Percentiles rank a stretch among this genome's conserved stretches.
phyloP scores from a whole-genome alignment of 2,113 vertebrate species.

The Dromaius novaehollandiae region DNA sequence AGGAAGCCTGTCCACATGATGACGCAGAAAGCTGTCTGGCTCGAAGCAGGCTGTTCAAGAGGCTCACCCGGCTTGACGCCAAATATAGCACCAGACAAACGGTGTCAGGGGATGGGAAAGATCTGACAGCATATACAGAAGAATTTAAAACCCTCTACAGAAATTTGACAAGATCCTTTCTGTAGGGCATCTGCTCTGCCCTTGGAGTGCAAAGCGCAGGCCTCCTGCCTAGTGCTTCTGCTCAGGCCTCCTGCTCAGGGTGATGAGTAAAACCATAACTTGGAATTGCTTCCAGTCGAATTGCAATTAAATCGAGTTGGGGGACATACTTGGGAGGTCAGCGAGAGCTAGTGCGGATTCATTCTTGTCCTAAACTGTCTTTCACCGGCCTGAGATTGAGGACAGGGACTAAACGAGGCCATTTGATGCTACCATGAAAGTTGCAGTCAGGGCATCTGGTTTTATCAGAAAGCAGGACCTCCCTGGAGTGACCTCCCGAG shows the following conservation, averaged over 20 bases:
- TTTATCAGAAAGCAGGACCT: neutral
- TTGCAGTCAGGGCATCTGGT: neutral
- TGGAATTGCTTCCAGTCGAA: neutral
- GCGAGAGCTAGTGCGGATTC: neutral
- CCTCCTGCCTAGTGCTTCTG: neutral
- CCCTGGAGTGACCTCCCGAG: neutral
- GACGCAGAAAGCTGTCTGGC: neutral
- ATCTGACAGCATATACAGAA: neutral
- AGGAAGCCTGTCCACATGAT: rapidly evolving
- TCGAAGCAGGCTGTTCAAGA: neutral
- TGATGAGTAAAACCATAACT: neutral
- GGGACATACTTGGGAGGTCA: neutral
- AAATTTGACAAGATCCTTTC: neutral
- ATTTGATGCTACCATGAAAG: rapidly evolving
- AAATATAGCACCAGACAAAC: neutral
- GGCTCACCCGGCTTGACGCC: neutral
- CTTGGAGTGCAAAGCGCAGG: rapidly evolving
- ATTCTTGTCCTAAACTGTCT: neutral
- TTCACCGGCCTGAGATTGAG: neutral
- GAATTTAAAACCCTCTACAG: neutral
- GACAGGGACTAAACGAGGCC: neutral
- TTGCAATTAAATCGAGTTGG: neutral
- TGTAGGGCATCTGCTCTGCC: neutral
- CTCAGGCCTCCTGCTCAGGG: neutral
- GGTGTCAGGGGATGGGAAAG: neutral